Evolutionary conservation across 2,113 vertebrate genomes (phyloP), one percentile per base, ranked within the genome.

Genomic region (Tachuris rubrigastra): DNA sequence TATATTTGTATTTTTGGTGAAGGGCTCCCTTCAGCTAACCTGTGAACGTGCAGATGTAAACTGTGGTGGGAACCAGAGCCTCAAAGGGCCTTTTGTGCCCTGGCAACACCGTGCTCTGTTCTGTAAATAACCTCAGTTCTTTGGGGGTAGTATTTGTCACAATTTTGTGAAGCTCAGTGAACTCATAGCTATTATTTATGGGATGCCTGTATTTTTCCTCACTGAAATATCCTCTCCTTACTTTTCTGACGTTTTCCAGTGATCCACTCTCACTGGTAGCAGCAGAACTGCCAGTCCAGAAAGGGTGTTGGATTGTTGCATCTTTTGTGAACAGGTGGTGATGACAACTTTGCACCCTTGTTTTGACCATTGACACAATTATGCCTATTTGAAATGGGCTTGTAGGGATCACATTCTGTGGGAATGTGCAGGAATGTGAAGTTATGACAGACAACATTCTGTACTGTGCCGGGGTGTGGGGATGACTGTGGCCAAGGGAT

Each of bases 291-390:
- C 7, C 31, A 19, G 3, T 3, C 14, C 1, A 19, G 33, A 39
- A 55, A 56, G 39, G 3, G 6, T 73, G 33, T 27, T 50, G 47
- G 25, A 50, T n/a, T 31, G 7, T n/a, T 18, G 11, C 12, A 4
- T 28, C 3, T 46, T 49, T 37, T 75, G 13, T 39, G 66, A 71
- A 47, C 23, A 65, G 52, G 16, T 52, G 0, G 0, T 31, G 49
- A 12, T 49, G 72, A 12, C 15, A 39, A 27, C 3, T 69, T 49
- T 65, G 21, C 12, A 27, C 8, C 5, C 10, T 44, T 58, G 21
- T 58, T 85, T 62, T 60, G 30, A 39, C 28, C 6, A 2, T 63
- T 39, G 4, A 73, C 52, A 4, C 14, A n/a, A 2, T 15, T 31
- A 9, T 60, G 10, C 18, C 7, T 47, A 16, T 6, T 27, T 44